phyloP scores from a whole-genome alignment of 2,113 vertebrate species.

The Oreotragus oreotragus region DNA sequence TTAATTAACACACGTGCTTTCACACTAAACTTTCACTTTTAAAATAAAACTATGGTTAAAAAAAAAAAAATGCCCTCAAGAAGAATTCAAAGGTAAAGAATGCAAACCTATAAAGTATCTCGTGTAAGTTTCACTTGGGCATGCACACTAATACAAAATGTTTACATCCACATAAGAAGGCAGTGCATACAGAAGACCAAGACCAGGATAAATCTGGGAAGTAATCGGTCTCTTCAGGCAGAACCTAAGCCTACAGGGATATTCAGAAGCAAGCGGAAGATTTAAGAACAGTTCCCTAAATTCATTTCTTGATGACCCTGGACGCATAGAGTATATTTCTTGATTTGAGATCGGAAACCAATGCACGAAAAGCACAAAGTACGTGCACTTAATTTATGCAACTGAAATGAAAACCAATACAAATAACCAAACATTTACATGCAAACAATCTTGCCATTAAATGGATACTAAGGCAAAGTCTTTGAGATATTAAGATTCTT shows the following conservation, averaged over 20 bases:
- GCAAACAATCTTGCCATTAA: background rate
- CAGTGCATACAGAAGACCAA: background rate
- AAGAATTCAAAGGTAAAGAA: background rate
- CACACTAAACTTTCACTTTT: slow-evolving; percentile 46
- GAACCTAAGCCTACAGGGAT: background rate
- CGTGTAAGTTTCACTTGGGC: background rate
- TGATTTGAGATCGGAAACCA: background rate
- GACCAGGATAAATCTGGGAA: background rate
- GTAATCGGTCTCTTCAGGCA: background rate
- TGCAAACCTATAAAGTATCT: background rate
- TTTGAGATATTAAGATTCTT: background rate
- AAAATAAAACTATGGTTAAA: slow-evolving; percentile 33
- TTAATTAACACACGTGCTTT: slow-evolving; percentile 38
- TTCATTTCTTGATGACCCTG: background rate
- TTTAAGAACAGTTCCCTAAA: background rate
- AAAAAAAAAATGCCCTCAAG: background rate
- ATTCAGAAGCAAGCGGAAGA: background rate
- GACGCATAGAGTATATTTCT: background rate
- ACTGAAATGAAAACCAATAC: background rate
- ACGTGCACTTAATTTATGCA: background rate
- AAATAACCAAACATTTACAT: background rate
- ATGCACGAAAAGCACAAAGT: background rate
- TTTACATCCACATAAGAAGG: background rate
- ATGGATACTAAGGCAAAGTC: background rate
- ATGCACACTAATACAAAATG: background rate